phyloP scores from a whole-genome alignment of 2,797 vertebrate species.

The Falco peregrinus region DNA sequence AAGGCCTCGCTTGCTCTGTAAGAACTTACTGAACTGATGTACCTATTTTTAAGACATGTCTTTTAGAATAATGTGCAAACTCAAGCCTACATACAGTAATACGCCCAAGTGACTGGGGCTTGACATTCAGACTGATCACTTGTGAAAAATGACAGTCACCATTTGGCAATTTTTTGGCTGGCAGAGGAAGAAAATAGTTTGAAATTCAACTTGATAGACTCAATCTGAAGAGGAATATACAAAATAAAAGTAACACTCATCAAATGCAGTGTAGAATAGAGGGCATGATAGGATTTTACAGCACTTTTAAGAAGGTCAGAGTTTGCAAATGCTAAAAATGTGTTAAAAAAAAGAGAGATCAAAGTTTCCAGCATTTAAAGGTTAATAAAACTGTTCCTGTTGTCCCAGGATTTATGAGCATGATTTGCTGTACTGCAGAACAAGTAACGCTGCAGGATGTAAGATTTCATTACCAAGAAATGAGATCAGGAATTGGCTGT shows the following conservation, averaged over 20 bases:
- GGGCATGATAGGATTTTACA: background rate
- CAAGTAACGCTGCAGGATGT: constrained; percentile 33
- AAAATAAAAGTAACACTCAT: background rate
- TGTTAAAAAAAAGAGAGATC: background rate
- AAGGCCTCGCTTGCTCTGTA: background rate
- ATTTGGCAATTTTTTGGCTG: background rate
- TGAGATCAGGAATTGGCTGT: constrained; percentile 45
- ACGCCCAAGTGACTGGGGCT: background rate
- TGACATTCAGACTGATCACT: constrained; percentile 15
- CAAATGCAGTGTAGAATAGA: background rate
- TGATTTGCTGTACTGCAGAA: constrained; percentile 27
- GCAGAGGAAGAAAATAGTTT: background rate
- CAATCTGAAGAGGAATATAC: background rate
- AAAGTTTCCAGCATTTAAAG: background rate
- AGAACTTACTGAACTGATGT: background rate
- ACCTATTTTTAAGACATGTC: constrained; percentile 2
- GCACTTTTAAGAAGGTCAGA: background rate
- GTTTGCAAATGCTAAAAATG: background rate
- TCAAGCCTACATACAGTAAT: background rate
- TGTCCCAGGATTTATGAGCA: background rate
- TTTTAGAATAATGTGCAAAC: constrained; percentile 20
- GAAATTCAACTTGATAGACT: background rate
- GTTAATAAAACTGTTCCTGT: constrained; percentile 28
- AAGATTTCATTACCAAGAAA: constrained; percentile 47
- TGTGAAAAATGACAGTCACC: background rate